Percentiles rank a stretch among this genome's conserved stretches.
These are phyloP conservation scores for Phrixothrix hirtus DNA, from an alignment of 2,888 invertebrate genomes.

Conservation along the genomic window DNA sequence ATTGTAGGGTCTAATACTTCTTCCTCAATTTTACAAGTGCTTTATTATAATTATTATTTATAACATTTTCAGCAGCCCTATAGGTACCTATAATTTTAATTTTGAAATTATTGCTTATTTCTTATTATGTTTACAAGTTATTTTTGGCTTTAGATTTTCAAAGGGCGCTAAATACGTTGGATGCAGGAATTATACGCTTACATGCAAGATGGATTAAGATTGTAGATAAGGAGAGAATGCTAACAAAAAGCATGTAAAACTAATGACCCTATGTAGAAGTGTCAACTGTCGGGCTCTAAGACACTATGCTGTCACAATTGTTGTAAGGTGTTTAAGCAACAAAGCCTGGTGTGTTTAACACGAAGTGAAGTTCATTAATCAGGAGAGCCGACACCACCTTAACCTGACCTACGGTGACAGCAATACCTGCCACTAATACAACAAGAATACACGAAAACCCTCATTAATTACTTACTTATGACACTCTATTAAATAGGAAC, in stretches of 20 bases:
- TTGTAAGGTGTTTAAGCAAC: slow-evolving; percentile 53
- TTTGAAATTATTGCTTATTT: too few relatives aligned
- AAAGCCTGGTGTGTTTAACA: slow-evolving; percentile 53
- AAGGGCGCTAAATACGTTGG: too few relatives aligned
- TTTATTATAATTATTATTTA: too few relatives aligned
- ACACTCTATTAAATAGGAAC: slow-evolving; percentile 42
- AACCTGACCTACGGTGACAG: slow-evolving; percentile 33
- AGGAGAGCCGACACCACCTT: slow-evolving; percentile 45
- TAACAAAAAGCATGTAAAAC: slow-evolving; percentile 34
- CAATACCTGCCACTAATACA: slow-evolving; percentile 21
- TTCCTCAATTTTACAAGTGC: too few relatives aligned
- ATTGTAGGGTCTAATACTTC: too few relatives aligned
- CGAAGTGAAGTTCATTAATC: slow-evolving; percentile 54
- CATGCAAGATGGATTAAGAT: too few relatives aligned
- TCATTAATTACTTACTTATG: slow-evolving; percentile 46
- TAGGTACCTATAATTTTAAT: too few relatives aligned
- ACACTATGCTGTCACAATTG: slow-evolving; percentile 47
- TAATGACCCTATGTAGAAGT: slow-evolving; percentile 44
- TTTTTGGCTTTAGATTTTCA: too few relatives aligned
- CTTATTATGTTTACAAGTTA: too few relatives aligned
- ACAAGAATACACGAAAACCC: slow-evolving; percentile 31
- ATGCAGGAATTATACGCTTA: too few relatives aligned
- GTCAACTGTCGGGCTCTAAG: slow-evolving; percentile 45
- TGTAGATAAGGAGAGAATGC: slow-evolving; percentile 28
- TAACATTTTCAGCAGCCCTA: too few relatives aligned